phyloP scores from a whole-genome alignment of 2,888 invertebrate genomes.

The Pelosia muscerda region DNA sequence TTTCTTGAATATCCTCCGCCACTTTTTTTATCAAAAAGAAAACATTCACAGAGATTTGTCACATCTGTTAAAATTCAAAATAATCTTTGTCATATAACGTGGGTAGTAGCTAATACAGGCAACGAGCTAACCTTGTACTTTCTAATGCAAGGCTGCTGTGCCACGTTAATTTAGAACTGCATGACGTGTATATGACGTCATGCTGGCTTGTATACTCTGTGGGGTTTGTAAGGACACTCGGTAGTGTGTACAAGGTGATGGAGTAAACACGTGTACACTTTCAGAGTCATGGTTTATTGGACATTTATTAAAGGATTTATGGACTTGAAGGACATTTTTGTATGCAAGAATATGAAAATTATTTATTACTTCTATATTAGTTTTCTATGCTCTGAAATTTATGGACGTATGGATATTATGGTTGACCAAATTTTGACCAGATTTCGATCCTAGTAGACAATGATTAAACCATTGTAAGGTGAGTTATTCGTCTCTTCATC shows the following conservation, averaged over 20 bases:
- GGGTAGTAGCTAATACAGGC: slow-evolving; percentile 36
- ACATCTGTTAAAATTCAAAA: slow-evolving; percentile 17
- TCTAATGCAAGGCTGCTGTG: slow-evolving; percentile 50
- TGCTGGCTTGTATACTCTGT: slow-evolving; percentile 6
- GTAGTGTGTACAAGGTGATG: not conserved
- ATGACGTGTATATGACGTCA: slow-evolving; percentile 43
- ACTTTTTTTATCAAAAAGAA: not conserved
- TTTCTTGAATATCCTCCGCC: not conserved
- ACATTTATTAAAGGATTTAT: not conserved
- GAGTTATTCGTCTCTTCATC: too few species aligned
- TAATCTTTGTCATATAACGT: slow-evolving; percentile 33
- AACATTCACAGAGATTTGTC: not conserved
- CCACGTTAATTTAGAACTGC: slow-evolving; percentile 36
- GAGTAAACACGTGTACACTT: not conserved
- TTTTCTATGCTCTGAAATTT: too few species aligned
- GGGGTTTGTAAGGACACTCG: slow-evolving; percentile 12
- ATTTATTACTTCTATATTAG: too few species aligned
- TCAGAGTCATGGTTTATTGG: not conserved
- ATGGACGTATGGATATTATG: too few species aligned
- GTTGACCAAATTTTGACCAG: not conserved
- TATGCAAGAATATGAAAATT: not conserved
- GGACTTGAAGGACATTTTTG: not conserved
- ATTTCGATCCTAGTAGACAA: not conserved
- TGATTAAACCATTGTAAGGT: not conserved
- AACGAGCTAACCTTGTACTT: slow-evolving; percentile 54